Conservation (phyloP, 2,888 invertebrate species). For the Allolobophora icterica region DNA sequence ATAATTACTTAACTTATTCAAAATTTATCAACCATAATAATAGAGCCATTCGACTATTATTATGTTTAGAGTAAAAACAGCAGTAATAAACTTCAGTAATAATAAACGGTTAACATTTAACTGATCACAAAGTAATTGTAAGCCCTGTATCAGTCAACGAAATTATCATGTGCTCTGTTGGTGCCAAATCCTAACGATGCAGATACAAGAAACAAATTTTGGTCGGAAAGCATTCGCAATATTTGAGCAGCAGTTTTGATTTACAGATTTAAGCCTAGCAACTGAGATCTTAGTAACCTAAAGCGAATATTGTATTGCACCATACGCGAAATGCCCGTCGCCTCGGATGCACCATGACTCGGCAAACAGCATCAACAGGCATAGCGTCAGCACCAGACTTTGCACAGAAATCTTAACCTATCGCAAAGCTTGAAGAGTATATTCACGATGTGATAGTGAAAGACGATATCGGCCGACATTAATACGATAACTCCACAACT, state of each 20-base stretch:
- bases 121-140: conserved; percentile 4
- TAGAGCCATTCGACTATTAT: not conserved
- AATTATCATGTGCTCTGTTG: not conserved
- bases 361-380: not conserved
- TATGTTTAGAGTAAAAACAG: not conserved
- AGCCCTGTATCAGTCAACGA: not conserved
- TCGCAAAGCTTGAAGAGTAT: conserved; percentile 24
- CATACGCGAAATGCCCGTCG: not conserved
- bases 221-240: conserved; percentile 22
- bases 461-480: conserved; percentile 23
- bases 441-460: conserved; percentile 13
- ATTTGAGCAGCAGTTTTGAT: conserved; percentile 29
- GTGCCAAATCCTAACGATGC: not conserved
- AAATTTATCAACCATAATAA: not conserved
- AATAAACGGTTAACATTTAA: not conserved
- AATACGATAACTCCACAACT: conserved; percentile 19
- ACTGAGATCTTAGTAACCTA: conserved; percentile 27
- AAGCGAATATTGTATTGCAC: conserved; percentile 27
- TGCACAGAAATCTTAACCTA: conserved; percentile 20
- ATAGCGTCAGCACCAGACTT: conserved; percentile 20
- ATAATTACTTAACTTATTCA: not conserved
- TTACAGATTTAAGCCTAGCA: conserved; percentile 26
- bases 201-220: conserved; percentile 21
- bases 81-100: not conserved
- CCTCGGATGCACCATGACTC: not conserved